Evolutionary conservation across 1,140 invertebrate genomes (phyloP).

Genomic region (Lucilia sericata): DNA sequence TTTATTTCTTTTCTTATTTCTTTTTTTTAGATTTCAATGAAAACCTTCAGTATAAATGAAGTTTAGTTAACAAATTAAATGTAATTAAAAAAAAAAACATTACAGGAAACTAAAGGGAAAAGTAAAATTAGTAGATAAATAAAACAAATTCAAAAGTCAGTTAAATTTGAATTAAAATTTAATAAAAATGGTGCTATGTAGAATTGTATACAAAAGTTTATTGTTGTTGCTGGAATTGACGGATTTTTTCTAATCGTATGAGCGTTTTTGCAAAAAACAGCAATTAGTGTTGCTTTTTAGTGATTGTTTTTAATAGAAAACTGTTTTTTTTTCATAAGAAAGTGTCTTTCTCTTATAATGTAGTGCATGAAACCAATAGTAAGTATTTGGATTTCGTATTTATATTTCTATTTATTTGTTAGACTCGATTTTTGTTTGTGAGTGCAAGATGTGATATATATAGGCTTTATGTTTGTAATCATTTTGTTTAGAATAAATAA

Average conservation of each 20-base stretch:
- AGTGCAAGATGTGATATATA: constrained; percentile 21
- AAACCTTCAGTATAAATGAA: neutral
- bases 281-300: neutral
- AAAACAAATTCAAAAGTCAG: neutral
- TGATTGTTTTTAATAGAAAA: neutral
- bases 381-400: constrained; percentile 16
- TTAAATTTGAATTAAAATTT: neutral
- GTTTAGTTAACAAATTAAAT: neutral
- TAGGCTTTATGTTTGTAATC: neutral
- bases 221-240: neutral
- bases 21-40: neutral
- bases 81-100: neutral
- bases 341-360: neutral
- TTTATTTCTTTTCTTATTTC: neutral
- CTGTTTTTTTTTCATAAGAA: neutral
- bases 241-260: neutral
- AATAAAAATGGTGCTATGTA: neutral
- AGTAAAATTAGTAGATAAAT: neutral
- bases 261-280: neutral
- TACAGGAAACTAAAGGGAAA: neutral
- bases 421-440: neutral
- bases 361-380: constrained; percentile 18
- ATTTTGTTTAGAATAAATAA: neutral
- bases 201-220: constrained; percentile 24
- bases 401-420: neutral